These are phyloP conservation scores for Pygoscelis antarcticus DNA, from an alignment of 2,113 vertebrate species.

Conservation along the genomic window DNA sequence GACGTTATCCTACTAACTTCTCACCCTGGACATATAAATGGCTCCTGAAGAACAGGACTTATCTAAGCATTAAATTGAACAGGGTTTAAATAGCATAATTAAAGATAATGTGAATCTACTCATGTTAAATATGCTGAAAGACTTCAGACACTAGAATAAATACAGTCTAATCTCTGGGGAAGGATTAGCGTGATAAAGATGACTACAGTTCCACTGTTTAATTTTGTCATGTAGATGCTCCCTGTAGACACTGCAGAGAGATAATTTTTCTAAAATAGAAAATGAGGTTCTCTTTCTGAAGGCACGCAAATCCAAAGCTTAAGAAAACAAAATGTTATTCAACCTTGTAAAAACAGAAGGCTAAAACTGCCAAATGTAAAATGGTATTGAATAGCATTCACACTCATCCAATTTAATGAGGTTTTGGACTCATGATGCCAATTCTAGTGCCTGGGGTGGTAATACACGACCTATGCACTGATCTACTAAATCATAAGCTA, in stretches of 20 bases:
- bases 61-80: slow-evolving; percentile 23
- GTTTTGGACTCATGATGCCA: slow-evolving; percentile 14
- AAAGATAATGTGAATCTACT: slow-evolving; percentile 50
- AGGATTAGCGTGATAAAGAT: slow-evolving; percentile 53
- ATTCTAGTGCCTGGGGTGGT: neutral
- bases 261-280: slow-evolving; percentile 62
- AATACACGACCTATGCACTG: neutral
- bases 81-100: slow-evolving; percentile 54
- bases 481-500: neutral
- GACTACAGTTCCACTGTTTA: slow-evolving; percentile 29
- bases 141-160: slow-evolving; percentile 52
- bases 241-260: slow-evolving; percentile 23
- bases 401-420: slow-evolving; percentile 34
- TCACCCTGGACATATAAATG: slow-evolving; percentile 29
- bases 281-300: slow-evolving; percentile 34
- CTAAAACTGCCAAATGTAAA: slow-evolving; percentile 36
- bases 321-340: slow-evolving; percentile 50
- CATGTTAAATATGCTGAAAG: slow-evolving; percentile 52
- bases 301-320: slow-evolving; percentile 48
- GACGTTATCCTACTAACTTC: slow-evolving; percentile 35
- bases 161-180: slow-evolving; percentile 50
- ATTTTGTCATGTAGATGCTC: slow-evolving; percentile 49
- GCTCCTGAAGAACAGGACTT: slow-evolving; percentile 26
- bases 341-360: slow-evolving; percentile 25
- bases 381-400: slow-evolving; percentile 44